Evolutionary conservation across 1,140 invertebrate genomes (phyloP).

Genomic region (Rhagoletis zephyria): DNA sequence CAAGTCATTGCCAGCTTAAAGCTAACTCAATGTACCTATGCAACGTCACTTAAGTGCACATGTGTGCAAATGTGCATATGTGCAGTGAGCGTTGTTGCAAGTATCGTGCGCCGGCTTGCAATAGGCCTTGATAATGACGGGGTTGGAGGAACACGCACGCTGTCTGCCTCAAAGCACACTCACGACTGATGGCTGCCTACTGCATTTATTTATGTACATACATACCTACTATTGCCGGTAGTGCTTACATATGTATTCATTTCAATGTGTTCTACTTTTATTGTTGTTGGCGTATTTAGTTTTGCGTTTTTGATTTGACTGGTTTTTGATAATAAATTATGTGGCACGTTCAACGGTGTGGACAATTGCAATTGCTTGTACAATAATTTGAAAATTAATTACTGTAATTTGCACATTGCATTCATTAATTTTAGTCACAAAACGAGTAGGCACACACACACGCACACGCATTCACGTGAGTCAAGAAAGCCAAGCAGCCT

Average conservation of each 20-base stretch:
- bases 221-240: background rate
- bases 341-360: constrained; percentile 41
- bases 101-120: background rate
- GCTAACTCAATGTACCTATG: background rate
- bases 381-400: constrained; percentile 53
- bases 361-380: constrained; percentile 50
- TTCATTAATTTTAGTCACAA: constrained; percentile 25
- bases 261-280: background rate
- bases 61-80: background rate
- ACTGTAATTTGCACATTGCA: constrained; percentile 47
- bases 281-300: background rate
- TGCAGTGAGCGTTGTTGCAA: background rate
- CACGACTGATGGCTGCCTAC: background rate
- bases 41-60: background rate
- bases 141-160: background rate
- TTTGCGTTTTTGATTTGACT: constrained; percentile 27
- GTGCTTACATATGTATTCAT: background rate
- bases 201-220: background rate
- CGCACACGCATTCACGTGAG: background rate
- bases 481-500: background rate
- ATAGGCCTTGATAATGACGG: background rate
- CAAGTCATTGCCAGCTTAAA: background rate
- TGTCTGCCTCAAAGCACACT: background rate
- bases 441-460: background rate
- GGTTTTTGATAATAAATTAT: constrained; percentile 44